Conservation (phyloP, 2,797 vertebrate species). For the Vespertilio murinus region DNA sequence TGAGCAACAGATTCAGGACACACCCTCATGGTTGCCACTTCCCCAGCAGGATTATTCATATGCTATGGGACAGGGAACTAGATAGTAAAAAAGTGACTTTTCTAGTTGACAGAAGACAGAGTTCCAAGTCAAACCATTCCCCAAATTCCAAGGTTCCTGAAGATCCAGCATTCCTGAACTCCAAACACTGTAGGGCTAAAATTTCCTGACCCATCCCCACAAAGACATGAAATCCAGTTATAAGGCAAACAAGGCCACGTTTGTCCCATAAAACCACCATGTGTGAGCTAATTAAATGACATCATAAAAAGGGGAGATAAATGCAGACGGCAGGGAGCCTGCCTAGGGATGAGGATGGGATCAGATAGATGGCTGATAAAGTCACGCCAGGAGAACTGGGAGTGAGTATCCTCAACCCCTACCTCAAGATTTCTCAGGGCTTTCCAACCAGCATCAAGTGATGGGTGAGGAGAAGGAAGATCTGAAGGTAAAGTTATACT, state of each 20-base stretch:
- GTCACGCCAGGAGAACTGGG: not conserved
- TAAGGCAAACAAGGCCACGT: conserved; percentile 87
- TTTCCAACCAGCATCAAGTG: not conserved
- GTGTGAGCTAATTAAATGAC: conserved; percentile 86
- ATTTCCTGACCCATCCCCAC: conserved; percentile 81
- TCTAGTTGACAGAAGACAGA: not conserved
- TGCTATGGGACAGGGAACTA: not conserved
- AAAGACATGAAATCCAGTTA: conserved; percentile 85
- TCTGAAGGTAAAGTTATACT: not conserved
- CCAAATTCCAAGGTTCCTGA: conserved; percentile 28
- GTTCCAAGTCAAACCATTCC: not conserved
- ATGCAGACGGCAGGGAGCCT: conserved; percentile 73
- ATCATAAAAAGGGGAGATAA: conserved; percentile 86
- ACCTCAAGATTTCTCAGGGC: not conserved
- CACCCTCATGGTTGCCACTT: not conserved
- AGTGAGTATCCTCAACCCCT: not conserved
- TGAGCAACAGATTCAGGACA: not conserved
- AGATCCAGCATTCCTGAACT: conserved; percentile 50
- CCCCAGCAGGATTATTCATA: not conserved
- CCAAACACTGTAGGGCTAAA: conserved; percentile 53
- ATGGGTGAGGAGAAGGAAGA: not conserved
- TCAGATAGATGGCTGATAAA: conserved; percentile 66
- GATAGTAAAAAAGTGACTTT: not conserved
- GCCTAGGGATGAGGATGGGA: conserved; percentile 36
- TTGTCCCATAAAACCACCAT: conserved; percentile 86